A percentile compares a stretch with the other conserved stretches of the same genome.
Evolutionary conservation across 2,888 invertebrate genomes (phyloP).

Genomic region (Isotomurus palustris): DNA sequence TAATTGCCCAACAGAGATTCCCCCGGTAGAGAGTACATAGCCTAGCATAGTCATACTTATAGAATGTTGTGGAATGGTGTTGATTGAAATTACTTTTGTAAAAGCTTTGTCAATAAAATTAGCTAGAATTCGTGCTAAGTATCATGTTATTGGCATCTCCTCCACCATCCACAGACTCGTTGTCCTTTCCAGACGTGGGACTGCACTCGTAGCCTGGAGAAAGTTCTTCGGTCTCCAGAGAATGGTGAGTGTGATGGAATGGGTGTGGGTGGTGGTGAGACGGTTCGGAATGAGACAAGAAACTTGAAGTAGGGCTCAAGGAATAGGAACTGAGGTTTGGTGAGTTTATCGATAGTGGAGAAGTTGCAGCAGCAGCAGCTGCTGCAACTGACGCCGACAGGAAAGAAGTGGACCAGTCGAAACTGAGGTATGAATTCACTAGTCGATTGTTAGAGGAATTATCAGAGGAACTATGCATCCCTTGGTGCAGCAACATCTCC

Average conservation of each 20-base stretch:
- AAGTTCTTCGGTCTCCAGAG: neutral
- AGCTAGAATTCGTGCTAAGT: neutral
- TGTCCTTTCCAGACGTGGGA: neutral
- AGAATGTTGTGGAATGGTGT: too few relatives aligned
- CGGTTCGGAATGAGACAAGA: conserved; percentile 14
- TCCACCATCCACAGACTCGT: neutral
- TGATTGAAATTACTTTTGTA: too few relatives aligned
- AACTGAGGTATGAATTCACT: conserved; percentile 33
- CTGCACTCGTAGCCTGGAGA: conserved; percentile 2
- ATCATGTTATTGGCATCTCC: neutral
- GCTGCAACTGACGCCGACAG: conserved; percentile 34
- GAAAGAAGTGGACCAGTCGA: conserved; percentile 35
- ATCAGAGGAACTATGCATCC: neutral
- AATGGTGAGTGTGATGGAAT: conserved; percentile 5
- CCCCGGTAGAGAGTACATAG: neutral
- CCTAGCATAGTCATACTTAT: too few relatives aligned
- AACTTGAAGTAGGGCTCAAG: conserved; percentile 16
- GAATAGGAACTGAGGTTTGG: conserved; percentile 17
- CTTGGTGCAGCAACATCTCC: conserved; percentile 1
- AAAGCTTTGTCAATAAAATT: too few relatives aligned
- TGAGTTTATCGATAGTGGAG: conserved; percentile 16
- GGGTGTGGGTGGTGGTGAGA: conserved; percentile 9
- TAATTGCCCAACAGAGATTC: neutral
- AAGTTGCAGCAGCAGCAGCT: conserved; percentile 24
- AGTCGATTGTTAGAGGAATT: conserved; percentile 14